These are phyloP conservation scores for Siniperca scherzeri DNA, from an alignment of 2,797 vertebrate genomes.

Conservation along the genomic window DNA sequence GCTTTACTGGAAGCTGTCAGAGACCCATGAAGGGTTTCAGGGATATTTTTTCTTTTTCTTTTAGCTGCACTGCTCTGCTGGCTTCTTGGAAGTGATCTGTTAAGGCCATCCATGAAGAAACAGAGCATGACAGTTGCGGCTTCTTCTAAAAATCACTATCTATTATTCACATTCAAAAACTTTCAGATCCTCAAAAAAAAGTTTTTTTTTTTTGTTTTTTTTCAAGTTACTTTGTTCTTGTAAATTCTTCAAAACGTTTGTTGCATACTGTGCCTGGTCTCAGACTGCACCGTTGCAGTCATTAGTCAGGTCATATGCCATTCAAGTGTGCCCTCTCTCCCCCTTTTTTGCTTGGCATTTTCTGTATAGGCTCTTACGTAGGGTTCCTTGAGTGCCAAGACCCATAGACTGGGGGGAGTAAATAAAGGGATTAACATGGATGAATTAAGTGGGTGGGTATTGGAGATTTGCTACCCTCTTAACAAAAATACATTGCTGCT, in stretches of 20 bases:
- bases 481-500: slow-evolving; percentile 27
- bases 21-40: slow-evolving; percentile 24
- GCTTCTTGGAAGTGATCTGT: slow-evolving; percentile 54
- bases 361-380: slow-evolving; percentile 11
- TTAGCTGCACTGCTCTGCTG: slow-evolving; percentile 15
- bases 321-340: slow-evolving; percentile 10
- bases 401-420: slow-evolving; percentile 22
- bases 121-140: slow-evolving; percentile 32
- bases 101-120: slow-evolving; percentile 45
- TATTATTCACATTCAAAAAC: slow-evolving; percentile 55
- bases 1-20: slow-evolving; percentile 43
- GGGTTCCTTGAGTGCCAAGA: slow-evolving; percentile 30
- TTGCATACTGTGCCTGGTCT: slow-evolving; percentile 6
- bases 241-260: slow-evolving; percentile 35
- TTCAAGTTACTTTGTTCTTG: slow-evolving; percentile 20
- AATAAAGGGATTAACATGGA: slow-evolving; percentile 62
- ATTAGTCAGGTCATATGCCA: slow-evolving; percentile 46
- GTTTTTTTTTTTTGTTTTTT: not conserved
- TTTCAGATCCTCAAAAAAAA: slow-evolving; percentile 11
- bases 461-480: slow-evolving; percentile 38
- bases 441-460: slow-evolving; percentile 44
- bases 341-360: slow-evolving; percentile 29
- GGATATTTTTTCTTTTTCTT: slow-evolving; percentile 1
- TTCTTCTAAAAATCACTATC: slow-evolving; percentile 60
- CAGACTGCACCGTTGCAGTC: slow-evolving; percentile 10